phyloP scores from a whole-genome alignment of 2,888 invertebrate genomes.

The Drosophila mimica region DNA sequence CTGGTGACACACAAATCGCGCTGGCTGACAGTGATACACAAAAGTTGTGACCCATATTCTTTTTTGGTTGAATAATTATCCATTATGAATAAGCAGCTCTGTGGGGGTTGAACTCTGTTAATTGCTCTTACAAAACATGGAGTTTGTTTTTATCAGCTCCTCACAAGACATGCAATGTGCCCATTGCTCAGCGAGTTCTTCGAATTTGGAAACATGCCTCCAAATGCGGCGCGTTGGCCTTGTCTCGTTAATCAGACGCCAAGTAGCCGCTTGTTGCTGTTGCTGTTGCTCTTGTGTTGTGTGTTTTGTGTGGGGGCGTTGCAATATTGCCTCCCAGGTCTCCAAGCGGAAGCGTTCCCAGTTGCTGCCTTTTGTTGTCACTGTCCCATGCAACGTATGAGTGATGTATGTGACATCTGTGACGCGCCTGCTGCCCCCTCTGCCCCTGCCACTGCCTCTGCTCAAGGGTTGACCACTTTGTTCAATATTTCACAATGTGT shows the following conservation, averaged over 20 bases:
- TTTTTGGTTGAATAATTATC: constrained; percentile 28
- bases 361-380: constrained; percentile 39
- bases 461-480: constrained; percentile 65
- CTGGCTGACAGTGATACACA: constrained; percentile 27
- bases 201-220: constrained; percentile 59
- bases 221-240: constrained; percentile 58
- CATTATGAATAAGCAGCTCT: constrained; percentile 33
- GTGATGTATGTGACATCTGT: constrained; percentile 64
- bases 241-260: constrained; percentile 62
- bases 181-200: constrained; percentile 32
- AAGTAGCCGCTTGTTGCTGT: constrained; percentile 25
- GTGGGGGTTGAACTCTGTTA: constrained; percentile 30
- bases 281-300: too few relatives aligned
- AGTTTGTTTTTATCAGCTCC: constrained; percentile 36
- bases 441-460: background rate
- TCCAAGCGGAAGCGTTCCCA: constrained; percentile 52
- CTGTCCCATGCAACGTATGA: constrained; percentile 61
- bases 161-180: constrained; percentile 43
- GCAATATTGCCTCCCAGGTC: constrained; percentile 26
- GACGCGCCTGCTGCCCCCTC: constrained; percentile 16
- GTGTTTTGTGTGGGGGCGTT: constrained; percentile 37
- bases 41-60: constrained; percentile 51
- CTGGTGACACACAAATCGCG: constrained; percentile 49
- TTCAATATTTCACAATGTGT: constrained; percentile 59
- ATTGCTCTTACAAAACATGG: constrained; percentile 44